A percentile compares a stretch with the other conserved stretches of the same genome.
Conservation (phyloP, 1,140 invertebrate genomes). For the Macrobrachium nipponense region DNA sequence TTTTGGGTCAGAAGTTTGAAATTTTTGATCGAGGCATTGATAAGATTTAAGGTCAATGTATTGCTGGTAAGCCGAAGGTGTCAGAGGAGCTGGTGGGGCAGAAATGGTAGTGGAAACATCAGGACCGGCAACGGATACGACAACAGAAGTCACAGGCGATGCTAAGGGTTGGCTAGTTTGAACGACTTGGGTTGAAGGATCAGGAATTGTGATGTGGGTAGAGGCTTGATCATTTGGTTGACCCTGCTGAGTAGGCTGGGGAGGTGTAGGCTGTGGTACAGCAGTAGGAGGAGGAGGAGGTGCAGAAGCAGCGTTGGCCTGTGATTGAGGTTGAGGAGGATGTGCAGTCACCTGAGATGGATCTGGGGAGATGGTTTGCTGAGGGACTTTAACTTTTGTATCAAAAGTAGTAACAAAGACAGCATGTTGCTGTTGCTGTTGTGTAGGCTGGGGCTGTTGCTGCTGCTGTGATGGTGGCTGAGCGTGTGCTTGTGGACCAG, state of each 20-base stretch:
- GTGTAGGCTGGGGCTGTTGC: background rate
- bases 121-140: slow-evolving; percentile 2
- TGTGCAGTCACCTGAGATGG: too few relatives aligned
- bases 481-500: background rate
- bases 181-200: slow-evolving; percentile 26
- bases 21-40: slow-evolving; percentile 33
- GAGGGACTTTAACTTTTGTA: slow-evolving; percentile 13
- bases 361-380: background rate
- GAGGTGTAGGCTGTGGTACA: background rate
- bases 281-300: slow-evolving; percentile 6
- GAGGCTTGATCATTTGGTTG: background rate
- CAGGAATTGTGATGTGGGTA: background rate
- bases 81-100: background rate
- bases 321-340: slow-evolving; percentile 7
- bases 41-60: slow-evolving; percentile 35
- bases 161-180: slow-evolving; percentile 28
- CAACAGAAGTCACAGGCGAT: slow-evolving; percentile 21
- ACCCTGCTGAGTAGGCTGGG: slow-evolving; percentile 4
- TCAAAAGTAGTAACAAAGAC: slow-evolving; percentile 19
- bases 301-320: background rate
- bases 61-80: slow-evolving; percentile 12
- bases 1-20: slow-evolving; percentile 13
- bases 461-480: slow-evolving; percentile 15
- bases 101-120: slow-evolving; percentile 1
- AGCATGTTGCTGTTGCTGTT: slow-evolving; percentile 6